phyloP scores from a whole-genome alignment of 2,113 vertebrate genomes.

The Chaenocephalus aceratus region DNA sequence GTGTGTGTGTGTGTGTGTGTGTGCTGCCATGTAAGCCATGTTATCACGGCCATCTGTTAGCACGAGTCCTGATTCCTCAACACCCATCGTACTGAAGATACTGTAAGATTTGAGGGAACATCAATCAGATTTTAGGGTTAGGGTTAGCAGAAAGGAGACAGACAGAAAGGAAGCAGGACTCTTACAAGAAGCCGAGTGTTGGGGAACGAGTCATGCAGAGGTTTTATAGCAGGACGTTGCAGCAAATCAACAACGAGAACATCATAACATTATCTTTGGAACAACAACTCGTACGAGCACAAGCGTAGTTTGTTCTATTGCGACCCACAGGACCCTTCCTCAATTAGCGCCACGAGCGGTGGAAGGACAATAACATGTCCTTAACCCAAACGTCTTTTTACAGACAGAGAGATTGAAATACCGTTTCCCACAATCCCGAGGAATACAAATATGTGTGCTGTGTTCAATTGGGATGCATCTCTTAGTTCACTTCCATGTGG shows the following conservation, averaged over 20 bases:
- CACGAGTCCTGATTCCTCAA: constrained; percentile 48
- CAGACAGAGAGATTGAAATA: too few species aligned
- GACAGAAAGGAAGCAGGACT: constrained; percentile 18
- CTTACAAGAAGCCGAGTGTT: constrained; percentile 11
- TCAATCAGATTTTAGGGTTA: too few species aligned
- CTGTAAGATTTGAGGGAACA: too few species aligned
- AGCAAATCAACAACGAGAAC: neutral
- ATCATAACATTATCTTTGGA: neutral
- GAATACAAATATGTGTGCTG: too few species aligned
- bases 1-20: constrained; percentile 15
- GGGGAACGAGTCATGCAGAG: constrained; percentile 17
- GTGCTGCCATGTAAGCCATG: constrained; percentile 57
- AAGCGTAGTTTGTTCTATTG: too few species aligned
- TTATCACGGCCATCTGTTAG: constrained; percentile 76
- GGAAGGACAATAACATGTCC: too few species aligned
- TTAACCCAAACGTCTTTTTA: too few species aligned
- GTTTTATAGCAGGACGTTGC: constrained; percentile 6
- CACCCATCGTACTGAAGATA: neutral
- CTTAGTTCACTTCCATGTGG: too few species aligned
- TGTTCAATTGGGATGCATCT: too few species aligned
- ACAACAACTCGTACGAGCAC: neutral
- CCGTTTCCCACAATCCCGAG: too few species aligned
- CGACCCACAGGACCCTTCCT: too few species aligned
- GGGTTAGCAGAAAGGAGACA: neutral
- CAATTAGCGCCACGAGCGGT: too few species aligned